Conservation (phyloP, 2,888 invertebrate genomes). For the Erynnis tages region DNA sequence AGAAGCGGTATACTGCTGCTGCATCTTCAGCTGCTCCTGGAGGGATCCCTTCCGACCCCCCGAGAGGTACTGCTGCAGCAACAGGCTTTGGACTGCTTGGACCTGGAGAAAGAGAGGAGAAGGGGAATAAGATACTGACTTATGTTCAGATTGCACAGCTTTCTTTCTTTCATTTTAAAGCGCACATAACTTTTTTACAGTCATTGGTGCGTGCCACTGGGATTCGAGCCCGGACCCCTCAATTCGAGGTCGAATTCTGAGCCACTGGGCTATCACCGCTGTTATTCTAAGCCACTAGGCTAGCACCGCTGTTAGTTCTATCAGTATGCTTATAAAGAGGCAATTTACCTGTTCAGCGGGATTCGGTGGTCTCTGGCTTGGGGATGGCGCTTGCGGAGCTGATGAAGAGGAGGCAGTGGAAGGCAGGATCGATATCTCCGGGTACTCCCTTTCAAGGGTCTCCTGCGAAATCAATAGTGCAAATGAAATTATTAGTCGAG, state of each 20-base stretch:
- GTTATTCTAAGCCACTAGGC: too few relatives aligned
- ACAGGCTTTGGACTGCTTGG: slow-evolving; percentile 75
- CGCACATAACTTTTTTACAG: too few relatives aligned
- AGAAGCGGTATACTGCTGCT: slow-evolving; percentile 74
- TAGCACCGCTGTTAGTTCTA: too few relatives aligned
- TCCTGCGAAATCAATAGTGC: slow-evolving; percentile 54
- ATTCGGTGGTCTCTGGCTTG: slow-evolving; percentile 67
- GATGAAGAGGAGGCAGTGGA: slow-evolving; percentile 75
- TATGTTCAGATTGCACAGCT: too few relatives aligned
- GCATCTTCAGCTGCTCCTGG: slow-evolving; percentile 74
- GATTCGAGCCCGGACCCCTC: too few relatives aligned
- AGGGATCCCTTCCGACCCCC: slow-evolving; percentile 69
- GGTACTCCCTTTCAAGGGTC: slow-evolving; percentile 77
- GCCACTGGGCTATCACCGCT: too few relatives aligned
- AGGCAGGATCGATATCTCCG: slow-evolving; percentile 76
- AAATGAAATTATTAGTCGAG: slow-evolving; percentile 9
- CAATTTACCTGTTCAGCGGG: slow-evolving; percentile 69
- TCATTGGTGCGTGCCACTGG: background rate
- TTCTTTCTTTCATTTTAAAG: too few relatives aligned
- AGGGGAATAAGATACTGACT: background rate
- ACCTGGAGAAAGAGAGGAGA: too few relatives aligned
- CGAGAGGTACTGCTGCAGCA: slow-evolving; percentile 73
- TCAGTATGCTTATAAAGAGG: background rate
- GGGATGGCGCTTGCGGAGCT: slow-evolving; percentile 65
- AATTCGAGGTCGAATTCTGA: too few relatives aligned